Evolutionary conservation across 2,888 invertebrate species (phyloP), one percentile per base, ranked within the genome.

Genomic region (Lomographa bimaculata): DNA sequence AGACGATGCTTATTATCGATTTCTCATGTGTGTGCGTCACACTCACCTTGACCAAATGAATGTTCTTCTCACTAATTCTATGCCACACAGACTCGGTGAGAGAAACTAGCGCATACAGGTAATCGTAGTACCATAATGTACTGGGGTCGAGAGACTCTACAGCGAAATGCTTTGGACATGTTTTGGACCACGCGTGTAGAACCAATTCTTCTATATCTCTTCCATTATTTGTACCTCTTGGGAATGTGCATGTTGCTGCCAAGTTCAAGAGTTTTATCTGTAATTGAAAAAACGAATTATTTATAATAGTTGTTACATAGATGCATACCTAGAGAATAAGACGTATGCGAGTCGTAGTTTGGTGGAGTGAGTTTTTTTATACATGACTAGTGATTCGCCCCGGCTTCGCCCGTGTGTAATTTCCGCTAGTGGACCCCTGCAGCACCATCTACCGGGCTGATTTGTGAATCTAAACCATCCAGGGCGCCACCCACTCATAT

Each of bases 181-280:
- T 59, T 33, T 60, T 72, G 6, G 41, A 37, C 87, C 85, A 86
- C 1, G 64, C 57, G 14, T 52, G 55, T 0, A 73, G 36, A 1
- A 81, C 6, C 2, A 46, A 53, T 0, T 60, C 60, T 18, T 72
- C 68, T n/a, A 77, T 48, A 14, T 53, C 46, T 10, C 67, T 60
- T 1, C 56, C 46, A 20, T 54, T 60, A 14, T 53, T 46, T 10
- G 67, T 60, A 1, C 56, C 46, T 20, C 54, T 60, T 2, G 46
- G 44, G 9, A 67, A 59, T 1, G 60, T 47, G 57, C 79, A 81
- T 0, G 78, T 76, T 7, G 79, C 59, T 10, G 71, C 61, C 6
- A 82, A 38, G 26, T 66, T 64, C 8, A 75, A 64, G n/a, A 60
- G 7, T 36, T 68, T 62, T 30, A 67, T 65, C 85, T 85, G 66